Conservation (phyloP, 1,140 invertebrate species). For the Euschistus heros region DNA sequence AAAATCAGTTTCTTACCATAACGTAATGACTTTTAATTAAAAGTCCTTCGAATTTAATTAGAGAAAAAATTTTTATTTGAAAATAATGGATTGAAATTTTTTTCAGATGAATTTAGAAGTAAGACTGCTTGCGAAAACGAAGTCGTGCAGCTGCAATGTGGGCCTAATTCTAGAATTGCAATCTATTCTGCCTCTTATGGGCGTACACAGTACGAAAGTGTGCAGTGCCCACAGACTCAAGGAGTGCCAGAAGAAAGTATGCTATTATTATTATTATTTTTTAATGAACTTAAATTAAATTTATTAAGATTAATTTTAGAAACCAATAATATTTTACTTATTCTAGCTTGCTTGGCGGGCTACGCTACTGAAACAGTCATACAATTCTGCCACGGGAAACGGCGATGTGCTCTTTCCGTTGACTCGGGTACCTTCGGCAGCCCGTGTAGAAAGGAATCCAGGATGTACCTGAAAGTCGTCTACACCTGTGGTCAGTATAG, state of each 20-base stretch:
- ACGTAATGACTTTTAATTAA: too few relatives aligned
- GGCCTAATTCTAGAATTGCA: constrained; percentile 70
- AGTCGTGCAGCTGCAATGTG: constrained; percentile 66
- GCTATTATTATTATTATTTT: constrained; percentile 32
- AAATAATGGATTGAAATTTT: constrained; percentile 30
- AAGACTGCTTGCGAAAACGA: constrained; percentile 86
- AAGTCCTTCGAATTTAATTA: too few relatives aligned
- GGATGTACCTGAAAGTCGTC: constrained; percentile 82
- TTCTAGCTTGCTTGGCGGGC: constrained; percentile 71
- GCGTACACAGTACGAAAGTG: constrained; percentile 73
- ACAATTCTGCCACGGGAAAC: constrained; percentile 77
- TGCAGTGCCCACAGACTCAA: constrained; percentile 75
- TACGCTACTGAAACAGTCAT: constrained; percentile 82
- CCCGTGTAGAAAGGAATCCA: constrained; percentile 68
- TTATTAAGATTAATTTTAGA: too few relatives aligned
- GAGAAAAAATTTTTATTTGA: background rate
- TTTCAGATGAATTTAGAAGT: constrained; percentile 80
- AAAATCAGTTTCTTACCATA: too few relatives aligned
- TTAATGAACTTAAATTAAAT: background rate
- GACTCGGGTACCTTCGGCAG: constrained; percentile 76
- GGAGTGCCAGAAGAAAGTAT: constrained; percentile 81
- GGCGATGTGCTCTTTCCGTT: constrained; percentile 67
- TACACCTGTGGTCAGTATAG: constrained; percentile 82
- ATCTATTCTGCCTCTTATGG: constrained; percentile 86
- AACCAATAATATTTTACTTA: constrained; percentile 19